Base-by-base conservation (phyloP, 2,113 vertebrate species). In the Rhombomys opimus region DNA sequence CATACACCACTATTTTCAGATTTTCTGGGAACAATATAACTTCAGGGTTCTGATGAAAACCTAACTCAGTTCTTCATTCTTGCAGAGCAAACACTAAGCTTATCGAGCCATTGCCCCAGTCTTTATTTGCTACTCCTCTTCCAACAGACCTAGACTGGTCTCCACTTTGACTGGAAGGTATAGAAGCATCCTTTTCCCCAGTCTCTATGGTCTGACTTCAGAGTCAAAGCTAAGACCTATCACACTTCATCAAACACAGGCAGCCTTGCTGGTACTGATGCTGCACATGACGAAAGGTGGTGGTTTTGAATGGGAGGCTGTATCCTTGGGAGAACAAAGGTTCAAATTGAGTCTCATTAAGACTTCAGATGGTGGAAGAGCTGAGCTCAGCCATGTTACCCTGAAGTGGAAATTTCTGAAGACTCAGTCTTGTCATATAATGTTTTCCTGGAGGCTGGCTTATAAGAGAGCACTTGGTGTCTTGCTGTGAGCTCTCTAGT, bases 261-360 rank as follows among this genome's bases (percentile, higher is more conserved):
- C 5, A 59, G 38, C 11, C 3, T 77, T 27, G 9, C 41, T 1
- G 41, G 3, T 5, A 2, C 46, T 30, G 50, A n/a, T 6, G 61
- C 23, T 20, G 2, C 23, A 0, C 0, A 5, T 54, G 61, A 50
- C 14, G 4, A 30, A 82, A 63, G 15, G 57, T 6, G 1, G 17
- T 3, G 0, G 3, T 7, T 72, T 81, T 10, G 17, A 15, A 8
- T 10, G 3, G 38, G 41, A 22, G 52, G 50, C 50, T 38, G 23
- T 57, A 32, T 5, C 2, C 11, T 35, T 13, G 15, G 35, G 32
- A 63, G 27, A 89, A 35, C 67, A 10, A 23, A 59, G 50, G 41
- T 18, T 50, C 54, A 90, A 32, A 10, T 18, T 70, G 7, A 82
- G 63, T 14, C 70, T 10, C 3, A 3, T 3, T 2, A 15, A 57